Evolutionary conservation across 2,888 invertebrate species (phyloP).

Genomic region (Andrena dorsata): DNA sequence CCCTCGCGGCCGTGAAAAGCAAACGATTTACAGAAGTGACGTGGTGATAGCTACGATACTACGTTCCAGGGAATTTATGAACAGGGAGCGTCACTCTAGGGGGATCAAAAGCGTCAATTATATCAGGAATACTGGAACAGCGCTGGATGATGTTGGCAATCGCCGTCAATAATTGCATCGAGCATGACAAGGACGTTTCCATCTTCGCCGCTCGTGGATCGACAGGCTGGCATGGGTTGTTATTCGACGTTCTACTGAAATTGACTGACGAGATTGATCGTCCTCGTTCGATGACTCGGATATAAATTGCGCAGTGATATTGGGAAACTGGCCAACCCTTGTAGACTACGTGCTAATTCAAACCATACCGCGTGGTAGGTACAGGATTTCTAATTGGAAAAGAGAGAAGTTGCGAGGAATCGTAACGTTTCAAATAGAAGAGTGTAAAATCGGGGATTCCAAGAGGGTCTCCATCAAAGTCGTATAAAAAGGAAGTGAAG

Average conservation of each 20-base stretch:
- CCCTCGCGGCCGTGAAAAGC: constrained; percentile 24
- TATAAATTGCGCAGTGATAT: constrained; percentile 30
- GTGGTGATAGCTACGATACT: constrained; percentile 11
- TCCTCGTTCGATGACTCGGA: constrained; percentile 21
- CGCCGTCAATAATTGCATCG: constrained; percentile 44
- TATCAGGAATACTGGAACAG: constrained; percentile 35
- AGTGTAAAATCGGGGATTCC: neutral
- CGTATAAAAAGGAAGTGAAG: neutral
- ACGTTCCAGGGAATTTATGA: constrained; percentile 23
- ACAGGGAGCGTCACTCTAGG: constrained; percentile 19
- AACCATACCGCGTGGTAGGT: neutral
- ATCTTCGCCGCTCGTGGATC: constrained; percentile 37
- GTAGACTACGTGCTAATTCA: neutral
- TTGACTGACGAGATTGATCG: constrained; percentile 51
- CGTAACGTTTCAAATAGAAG: neutral
- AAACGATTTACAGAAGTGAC: neutral
- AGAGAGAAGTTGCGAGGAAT: too few species aligned
- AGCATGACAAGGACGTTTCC: constrained; percentile 54
- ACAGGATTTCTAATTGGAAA: neutral
- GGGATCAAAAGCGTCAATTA: constrained; percentile 57
- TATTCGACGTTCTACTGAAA: constrained; percentile 44
- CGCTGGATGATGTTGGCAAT: constrained; percentile 44
- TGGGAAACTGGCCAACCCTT: neutral
- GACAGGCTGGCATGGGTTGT: constrained; percentile 40
- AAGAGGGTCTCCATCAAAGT: neutral